phyloP scores from a whole-genome alignment of 2,888 invertebrate species.

The Trissolcus brochymenae region DNA sequence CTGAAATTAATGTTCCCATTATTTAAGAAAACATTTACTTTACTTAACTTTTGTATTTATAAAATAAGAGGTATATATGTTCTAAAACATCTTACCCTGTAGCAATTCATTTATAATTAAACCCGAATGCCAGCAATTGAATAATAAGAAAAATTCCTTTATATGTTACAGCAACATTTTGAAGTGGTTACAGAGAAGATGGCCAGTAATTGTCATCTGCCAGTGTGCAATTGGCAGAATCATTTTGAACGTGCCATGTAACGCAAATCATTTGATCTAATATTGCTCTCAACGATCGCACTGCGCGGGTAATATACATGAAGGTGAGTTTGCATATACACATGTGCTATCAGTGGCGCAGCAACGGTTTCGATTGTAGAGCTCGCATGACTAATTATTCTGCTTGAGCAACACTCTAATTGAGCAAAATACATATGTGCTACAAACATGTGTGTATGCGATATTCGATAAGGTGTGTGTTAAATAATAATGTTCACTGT shows the following conservation, averaged over 20 bases:
- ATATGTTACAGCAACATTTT: conserved; percentile 9
- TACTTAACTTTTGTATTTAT: too few relatives aligned
- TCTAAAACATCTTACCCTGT: too few relatives aligned
- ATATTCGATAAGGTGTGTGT: not conserved
- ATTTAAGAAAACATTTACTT: too few relatives aligned
- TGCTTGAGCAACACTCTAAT: conserved; percentile 49
- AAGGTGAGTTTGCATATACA: conserved; percentile 1
- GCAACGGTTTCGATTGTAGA: conserved; percentile 54
- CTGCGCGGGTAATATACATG: conserved; percentile 30
- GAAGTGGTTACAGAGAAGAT: conserved; percentile 1
- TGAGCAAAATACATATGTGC: conserved; percentile 46
- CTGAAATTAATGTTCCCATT: too few relatives aligned
- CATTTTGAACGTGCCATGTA: conserved; percentile 35
- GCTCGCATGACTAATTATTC: conserved; percentile 54
- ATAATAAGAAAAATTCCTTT: too few relatives aligned
- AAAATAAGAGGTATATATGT: too few relatives aligned
- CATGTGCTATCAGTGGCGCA: conserved; percentile 41
- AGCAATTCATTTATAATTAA: too few relatives aligned
- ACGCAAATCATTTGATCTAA: conserved; percentile 48
- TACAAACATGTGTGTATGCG: not conserved
- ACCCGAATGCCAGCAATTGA: too few relatives aligned
- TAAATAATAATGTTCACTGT: conserved; percentile 6
- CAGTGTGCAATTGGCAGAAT: conserved; percentile 24
- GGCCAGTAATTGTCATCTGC: conserved; percentile 23
- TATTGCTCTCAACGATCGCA: conserved; percentile 26